Evolutionary conservation across 2,797 vertebrate genomes (phyloP), one percentile per base, ranked within the genome.

Genomic region (Premnoplex brunnescens): DNA sequence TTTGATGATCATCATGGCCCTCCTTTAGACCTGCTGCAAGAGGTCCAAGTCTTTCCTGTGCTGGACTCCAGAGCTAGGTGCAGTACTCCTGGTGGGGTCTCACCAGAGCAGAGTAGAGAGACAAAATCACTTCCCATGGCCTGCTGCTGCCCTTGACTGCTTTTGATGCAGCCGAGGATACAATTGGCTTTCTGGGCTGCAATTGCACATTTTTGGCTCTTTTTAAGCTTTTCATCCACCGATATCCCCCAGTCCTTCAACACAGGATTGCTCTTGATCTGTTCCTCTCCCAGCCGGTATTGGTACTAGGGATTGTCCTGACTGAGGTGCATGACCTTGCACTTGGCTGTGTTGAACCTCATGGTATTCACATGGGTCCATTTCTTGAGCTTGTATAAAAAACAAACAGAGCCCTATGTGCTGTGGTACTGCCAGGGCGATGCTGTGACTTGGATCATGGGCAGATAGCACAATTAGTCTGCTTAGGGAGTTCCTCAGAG

Each of bases 381-480:
- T 6, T 32, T 63, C 41, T 56, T 4, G 4, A 56, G 43, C 18
- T 36, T 71, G 21, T 39, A 13, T 69, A 69, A 72, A 56, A 58
- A 11, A 13, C 22, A 20, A 32, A 26, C 59, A 66, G 32, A 72
- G 44, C 37, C 37, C 23, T 1, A 0, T 4, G 14, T 44, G 27
- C 37, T 1, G 4, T 58, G 24, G n/a, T 59, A 46, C 28, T 3
- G 1, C 54, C 1, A 1, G 9, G 16, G 30, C 2, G 2, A 67
- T 54, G 39, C 26, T 24, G 4, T 24, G n/a, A 49, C 30, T 77
- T 2, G 2, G 22, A 64, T 75, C 37, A n/a, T 49, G n/a, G 43
- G 15, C 17, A 48, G 62, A 41, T n/a, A 36, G 43, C 63, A 46
- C 12, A 49, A 32, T 54, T 63, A 11, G 5, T 68, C 32, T 77